These are phyloP conservation scores for Suncus etruscus DNA, from an alignment of 2,113 vertebrate genomes.

Conservation along the genomic window DNA sequence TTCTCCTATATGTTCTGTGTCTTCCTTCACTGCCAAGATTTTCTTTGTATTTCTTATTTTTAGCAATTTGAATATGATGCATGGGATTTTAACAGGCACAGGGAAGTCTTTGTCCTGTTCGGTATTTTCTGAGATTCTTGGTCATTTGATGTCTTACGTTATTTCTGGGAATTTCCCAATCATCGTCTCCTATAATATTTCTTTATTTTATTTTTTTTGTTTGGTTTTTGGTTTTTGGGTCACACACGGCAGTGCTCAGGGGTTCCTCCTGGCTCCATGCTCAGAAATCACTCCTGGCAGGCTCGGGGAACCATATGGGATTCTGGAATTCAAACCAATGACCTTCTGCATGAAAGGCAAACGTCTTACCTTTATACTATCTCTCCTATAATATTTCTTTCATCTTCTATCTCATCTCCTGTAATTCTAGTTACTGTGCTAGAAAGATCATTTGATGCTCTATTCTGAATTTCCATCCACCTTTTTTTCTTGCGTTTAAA, in stretches of 20 bases:
- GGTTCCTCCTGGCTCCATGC: no score
- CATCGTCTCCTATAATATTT: conserved; percentile 14
- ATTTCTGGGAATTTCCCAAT: conserved; percentile 32
- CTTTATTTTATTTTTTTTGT: no score
- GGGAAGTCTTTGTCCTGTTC: conserved; percentile 21
- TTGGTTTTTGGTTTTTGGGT: no score
- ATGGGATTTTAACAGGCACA: not conserved
- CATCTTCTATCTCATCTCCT: not conserved
- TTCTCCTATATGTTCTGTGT: not conserved
- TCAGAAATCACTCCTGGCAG: no score
- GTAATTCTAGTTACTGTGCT: not conserved
- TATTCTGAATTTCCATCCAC: not conserved
- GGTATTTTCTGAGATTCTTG: conserved; percentile 15
- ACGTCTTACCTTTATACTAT: no score
- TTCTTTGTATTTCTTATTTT: conserved; percentile 31
- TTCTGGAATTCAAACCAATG: no score
- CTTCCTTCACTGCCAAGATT: not conserved
- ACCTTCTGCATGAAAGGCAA: no score
- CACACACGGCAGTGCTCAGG: no score
- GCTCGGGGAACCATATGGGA: no score
- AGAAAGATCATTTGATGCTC: not conserved
- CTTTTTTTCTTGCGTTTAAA: not conserved
- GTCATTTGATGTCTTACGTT: not conserved
- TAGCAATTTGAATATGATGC: not conserved
- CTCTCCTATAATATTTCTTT: conserved; percentile 22